Base-by-base conservation (phyloP, 2,888 invertebrate species). In the Venusia cambrica region DNA sequence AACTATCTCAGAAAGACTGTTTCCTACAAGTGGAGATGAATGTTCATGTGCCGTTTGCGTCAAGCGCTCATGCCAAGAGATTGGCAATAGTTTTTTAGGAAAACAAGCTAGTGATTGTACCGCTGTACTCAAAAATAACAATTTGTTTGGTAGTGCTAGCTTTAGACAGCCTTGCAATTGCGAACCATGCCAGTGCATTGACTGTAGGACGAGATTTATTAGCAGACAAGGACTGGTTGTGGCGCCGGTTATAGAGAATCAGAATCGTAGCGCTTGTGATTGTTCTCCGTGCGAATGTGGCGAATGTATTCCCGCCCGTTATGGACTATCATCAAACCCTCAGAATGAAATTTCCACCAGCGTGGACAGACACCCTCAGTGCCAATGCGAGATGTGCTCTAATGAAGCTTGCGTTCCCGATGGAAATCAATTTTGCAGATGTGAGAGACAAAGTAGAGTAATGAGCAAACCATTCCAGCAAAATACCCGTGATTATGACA, bases 271-370 rank as follows among this genome's bases (percentile, higher is more conserved):
- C 14, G 13, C 26, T 2, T 79, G 78, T 28, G 37, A 56, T n/a
- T 80, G 77, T 42, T 43, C 57, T 3, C 71, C 76, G 1, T 78
- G 79, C 42, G 61, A 67, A 14, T 80, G 78, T 34, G 45, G 48
- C 12, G 54, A 70, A 29, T 77, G 78, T 34, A 41, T 45, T 1
- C 57, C 51, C 8, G 47, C n/a, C n/a, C n/a, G 44, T 20, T 54
- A 46, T 17, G 40, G 59, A n/a, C 32, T 55, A 19, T 22, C 57
- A n/a, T 45, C 62, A 2, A 59, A 40, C 32, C 15, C 38, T 11
- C 57, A 51, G 20, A 67, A 52, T 9, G 69, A 76, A 39, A 62
- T 59, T 39, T 63, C 69, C 2, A 71, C 70, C 2, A 61, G 54
- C 5, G 60, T 62, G 5, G 57, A 52, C 10, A 64, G 62, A 18